Evolutionary conservation across 2,888 invertebrate genomes (phyloP).

Genomic region (Myathropa florea): DNA sequence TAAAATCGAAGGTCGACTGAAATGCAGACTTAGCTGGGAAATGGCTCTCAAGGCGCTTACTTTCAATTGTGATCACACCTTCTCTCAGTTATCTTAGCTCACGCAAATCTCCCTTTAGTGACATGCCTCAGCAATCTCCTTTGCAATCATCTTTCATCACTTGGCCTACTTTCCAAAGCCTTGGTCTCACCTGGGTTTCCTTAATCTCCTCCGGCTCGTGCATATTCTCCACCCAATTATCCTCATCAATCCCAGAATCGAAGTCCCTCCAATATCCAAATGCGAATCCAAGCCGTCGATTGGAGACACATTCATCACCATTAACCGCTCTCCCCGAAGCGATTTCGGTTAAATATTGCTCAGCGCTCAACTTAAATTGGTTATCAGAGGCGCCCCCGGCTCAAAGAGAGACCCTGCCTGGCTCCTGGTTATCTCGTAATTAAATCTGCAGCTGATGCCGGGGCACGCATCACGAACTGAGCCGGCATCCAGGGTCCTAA

Average conservation of each 20-base stretch:
- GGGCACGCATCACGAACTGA: background rate
- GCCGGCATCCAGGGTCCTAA: background rate
- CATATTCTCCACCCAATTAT: background rate
- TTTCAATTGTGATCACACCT: no score
- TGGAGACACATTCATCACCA: constrained; percentile 35
- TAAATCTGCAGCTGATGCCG: constrained; percentile 37
- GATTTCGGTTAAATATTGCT: constrained; percentile 14
- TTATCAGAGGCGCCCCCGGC: constrained; percentile 16
- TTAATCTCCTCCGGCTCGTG: background rate
- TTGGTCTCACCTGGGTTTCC: background rate
- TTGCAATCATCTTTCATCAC: background rate
- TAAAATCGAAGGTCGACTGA: no score
- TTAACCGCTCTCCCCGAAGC: background rate
- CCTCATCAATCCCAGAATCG: background rate
- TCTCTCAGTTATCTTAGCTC: no score
- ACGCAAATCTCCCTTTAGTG: background rate
- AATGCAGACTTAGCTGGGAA: no score
- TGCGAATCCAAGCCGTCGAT: constrained; percentile 15
- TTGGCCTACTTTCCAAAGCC: background rate
- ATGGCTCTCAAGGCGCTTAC: no score
- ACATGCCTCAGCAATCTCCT: background rate
- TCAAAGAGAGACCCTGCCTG: background rate
- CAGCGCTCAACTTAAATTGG: constrained; percentile 8
- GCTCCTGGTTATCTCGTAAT: constrained; percentile 42
- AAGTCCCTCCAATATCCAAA: background rate